Base-by-base conservation (phyloP, 2,888 invertebrate species). In the Sympetrum striolatum region DNA sequence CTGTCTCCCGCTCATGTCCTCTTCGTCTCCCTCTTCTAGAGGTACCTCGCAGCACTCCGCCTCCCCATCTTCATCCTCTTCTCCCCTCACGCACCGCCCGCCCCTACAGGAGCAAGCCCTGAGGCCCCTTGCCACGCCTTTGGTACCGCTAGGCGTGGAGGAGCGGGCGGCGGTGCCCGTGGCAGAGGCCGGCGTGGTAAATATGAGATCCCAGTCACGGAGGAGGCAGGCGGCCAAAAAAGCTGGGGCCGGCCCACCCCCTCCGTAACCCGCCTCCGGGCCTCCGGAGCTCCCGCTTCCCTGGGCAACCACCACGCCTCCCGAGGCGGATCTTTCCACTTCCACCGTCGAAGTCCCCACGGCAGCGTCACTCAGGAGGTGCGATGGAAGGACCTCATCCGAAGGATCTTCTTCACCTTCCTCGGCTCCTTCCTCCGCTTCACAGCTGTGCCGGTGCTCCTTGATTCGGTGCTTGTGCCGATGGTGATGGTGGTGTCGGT, bases 341-440 rank as follows among this genome's bases (percentile, higher is more conserved):
- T 93, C 93, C 96, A 95, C 95, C 96, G 96, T 92, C 96, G 96
- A 95, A 96, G 97, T 96, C 97, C 96, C 95, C 95, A 95, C 92
- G 95, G 95, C 92, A 93, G 94, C 93, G 92, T 93, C 93, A 90
- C 93, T 93, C 92, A 93, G 93, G 91, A 93, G 93, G 91, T 93
- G 93, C 91, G 93, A 93, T 90, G 93, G 94, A 92, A 94, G 93
- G 92, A 93, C 93, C 90, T 93, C 93, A 91, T 93, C 92, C 35
- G 90, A 90, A 25, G 91, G 2, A 90, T 64, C 82, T n/a, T 90
- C 91, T 37, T 80, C 90, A 91, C 60, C 90, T 82, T 53, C 79
- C 91, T 82, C 92, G 92, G 81, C 91, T 92, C 90, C 92, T 92
- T 92, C 90, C 92, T 92, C 80, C 92, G 92, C 44, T 92, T 91